phyloP scores from a whole-genome alignment of 2,113 vertebrate species.

The Gopherus evgoodei region DNA sequence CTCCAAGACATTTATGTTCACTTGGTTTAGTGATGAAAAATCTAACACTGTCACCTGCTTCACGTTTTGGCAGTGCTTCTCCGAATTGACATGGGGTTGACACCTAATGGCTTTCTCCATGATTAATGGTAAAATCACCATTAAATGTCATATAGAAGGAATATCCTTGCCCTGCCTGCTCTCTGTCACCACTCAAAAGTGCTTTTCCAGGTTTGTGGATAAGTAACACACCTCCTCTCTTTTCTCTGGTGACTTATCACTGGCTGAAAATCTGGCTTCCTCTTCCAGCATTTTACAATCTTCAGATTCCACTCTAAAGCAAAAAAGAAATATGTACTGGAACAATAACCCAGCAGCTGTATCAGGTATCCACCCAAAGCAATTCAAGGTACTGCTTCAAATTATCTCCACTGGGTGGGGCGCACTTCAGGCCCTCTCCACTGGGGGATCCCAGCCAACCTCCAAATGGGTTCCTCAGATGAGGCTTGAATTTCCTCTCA shows the following conservation, averaged over 20 bases:
- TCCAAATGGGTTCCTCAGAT: not conserved
- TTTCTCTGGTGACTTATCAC: not conserved
- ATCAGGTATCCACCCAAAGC: not conserved
- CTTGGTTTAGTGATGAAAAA: constrained; percentile 16
- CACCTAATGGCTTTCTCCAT: not conserved
- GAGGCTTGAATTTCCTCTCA: not conserved
- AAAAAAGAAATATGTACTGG: not conserved
- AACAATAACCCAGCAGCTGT: too few species aligned
- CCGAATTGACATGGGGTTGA: constrained; percentile 14
- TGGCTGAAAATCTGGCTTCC: not conserved
- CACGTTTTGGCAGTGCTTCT: constrained; percentile 44
- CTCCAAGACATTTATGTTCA: not conserved
- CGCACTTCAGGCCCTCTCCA: not conserved
- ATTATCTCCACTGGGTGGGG: not conserved
- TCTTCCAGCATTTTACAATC: not conserved
- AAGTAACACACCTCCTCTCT: constrained; percentile 8
- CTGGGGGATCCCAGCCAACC: not conserved
- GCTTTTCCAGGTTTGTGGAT: not conserved
- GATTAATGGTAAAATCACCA: constrained; percentile 35
- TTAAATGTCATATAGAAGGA: constrained; percentile 8
- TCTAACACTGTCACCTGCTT: not conserved
- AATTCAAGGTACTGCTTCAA: not conserved
- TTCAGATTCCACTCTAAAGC: not conserved
- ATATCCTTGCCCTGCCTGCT: not conserved
- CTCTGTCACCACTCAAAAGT: not conserved